Evolutionary conservation across 1,140 invertebrate species (phyloP).

Genomic region (Tetramorium alpestre): DNA sequence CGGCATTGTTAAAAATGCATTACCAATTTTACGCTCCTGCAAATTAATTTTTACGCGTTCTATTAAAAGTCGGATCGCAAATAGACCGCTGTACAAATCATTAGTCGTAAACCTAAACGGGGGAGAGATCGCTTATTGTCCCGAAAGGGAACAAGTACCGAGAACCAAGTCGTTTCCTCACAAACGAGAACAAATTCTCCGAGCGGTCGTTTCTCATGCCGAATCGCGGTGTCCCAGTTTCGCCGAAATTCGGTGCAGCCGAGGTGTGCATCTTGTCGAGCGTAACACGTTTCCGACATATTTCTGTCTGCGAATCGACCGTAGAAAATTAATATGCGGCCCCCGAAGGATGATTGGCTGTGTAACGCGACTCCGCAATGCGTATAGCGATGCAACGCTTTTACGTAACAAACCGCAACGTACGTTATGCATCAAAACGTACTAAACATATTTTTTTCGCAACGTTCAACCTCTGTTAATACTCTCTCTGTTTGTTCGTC

Average conservation of each 20-base stretch:
- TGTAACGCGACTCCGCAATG: not conserved
- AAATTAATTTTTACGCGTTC: not conserved
- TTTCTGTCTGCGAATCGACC: slow-evolving; percentile 2
- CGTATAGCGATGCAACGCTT: not conserved
- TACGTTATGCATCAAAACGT: not conserved
- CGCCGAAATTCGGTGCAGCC: slow-evolving; percentile 18
- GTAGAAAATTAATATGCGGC: slow-evolving; percentile 23
- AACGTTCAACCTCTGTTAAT: not conserved
- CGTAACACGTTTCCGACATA: slow-evolving; percentile 13
- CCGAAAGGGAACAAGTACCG: not conserved
- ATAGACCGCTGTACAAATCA: not conserved
- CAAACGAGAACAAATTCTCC: slow-evolving; percentile 44
- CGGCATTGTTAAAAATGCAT: not conserved
- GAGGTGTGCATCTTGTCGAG: not conserved
- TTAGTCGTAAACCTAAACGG: slow-evolving; percentile 27
- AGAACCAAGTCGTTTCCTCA: slow-evolving; percentile 22
- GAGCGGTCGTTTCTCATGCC: slow-evolving; percentile 22
- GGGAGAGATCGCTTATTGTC: slow-evolving; percentile 1
- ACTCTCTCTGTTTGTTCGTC: not conserved
- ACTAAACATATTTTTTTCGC: not conserved
- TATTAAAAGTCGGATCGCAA: not conserved
- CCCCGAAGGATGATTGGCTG: not conserved
- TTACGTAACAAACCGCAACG: not conserved
- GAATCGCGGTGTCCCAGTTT: slow-evolving; percentile 34
- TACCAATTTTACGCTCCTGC: not conserved